phyloP scores from a whole-genome alignment of 2,113 vertebrate genomes.

The Perognathus longimembris region DNA sequence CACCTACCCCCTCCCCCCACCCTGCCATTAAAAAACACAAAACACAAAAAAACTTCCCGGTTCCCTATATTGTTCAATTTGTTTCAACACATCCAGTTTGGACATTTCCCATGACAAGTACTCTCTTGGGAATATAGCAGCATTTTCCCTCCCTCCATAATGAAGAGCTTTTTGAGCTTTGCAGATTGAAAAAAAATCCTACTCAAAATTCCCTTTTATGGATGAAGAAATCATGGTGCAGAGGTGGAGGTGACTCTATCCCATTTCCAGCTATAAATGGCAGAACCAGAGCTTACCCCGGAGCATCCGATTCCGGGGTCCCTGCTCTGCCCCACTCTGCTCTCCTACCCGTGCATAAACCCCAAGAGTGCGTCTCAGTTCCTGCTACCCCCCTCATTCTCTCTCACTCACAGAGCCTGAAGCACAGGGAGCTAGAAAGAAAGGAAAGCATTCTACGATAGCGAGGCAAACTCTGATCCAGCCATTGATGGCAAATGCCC shows the following conservation, averaged over 20 bases:
- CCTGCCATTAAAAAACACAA: conserved; percentile 38
- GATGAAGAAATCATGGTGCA: not conserved
- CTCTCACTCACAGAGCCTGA: not conserved
- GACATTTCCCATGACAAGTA: conserved; percentile 54
- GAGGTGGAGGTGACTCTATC: not conserved
- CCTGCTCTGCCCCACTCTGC: not conserved
- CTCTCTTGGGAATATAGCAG: not conserved
- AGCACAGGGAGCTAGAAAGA: not conserved
- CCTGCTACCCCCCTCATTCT: not conserved
- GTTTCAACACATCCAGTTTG: conserved; percentile 60
- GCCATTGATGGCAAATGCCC: not conserved
- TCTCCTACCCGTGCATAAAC: not conserved
- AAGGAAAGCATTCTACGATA: not conserved
- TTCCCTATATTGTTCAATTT: conserved; percentile 36
- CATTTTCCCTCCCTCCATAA: conserved; percentile 26
- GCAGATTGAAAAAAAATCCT: conserved; percentile 32
- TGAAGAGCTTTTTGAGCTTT: conserved; percentile 64
- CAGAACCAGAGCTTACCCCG: not conserved
- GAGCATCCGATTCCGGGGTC: not conserved
- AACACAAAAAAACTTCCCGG: conserved; percentile 12
- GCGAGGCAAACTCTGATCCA: not conserved
- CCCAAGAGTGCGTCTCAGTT: not conserved
- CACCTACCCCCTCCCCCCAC: conserved; percentile 23
- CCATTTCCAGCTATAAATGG: not conserved
- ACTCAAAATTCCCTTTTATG: conserved; percentile 58